Conservation (phyloP, 2,797 vertebrate genomes). For the Apogon talboti region DNA sequence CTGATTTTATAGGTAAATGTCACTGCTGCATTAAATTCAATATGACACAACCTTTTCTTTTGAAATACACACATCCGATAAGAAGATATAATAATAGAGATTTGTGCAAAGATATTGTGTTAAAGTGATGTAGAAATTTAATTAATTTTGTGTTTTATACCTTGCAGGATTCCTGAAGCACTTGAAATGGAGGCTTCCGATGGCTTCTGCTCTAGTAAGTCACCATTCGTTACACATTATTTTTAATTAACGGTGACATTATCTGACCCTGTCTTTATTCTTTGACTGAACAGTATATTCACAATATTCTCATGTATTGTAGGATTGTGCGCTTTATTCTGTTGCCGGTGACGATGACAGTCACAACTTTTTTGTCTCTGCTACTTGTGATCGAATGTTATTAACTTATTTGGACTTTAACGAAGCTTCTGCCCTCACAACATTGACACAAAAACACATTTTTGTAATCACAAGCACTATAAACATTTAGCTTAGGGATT, state of each 20-base stretch:
- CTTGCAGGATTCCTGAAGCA: slow-evolving; percentile 89
- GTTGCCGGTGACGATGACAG: background rate
- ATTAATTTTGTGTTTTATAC: slow-evolving; percentile 31
- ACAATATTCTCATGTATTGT: too few species aligned
- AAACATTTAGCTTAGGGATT: slow-evolving; percentile 70
- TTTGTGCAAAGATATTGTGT: background rate
- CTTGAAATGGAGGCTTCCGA: slow-evolving; percentile 81
- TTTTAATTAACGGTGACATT: background rate
- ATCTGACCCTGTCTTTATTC: too few species aligned
- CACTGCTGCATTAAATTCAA: background rate
- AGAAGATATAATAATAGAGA: background rate
- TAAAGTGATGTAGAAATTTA: background rate
- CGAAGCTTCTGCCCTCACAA: slow-evolving; percentile 1
- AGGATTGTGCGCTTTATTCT: background rate
- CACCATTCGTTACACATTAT: slow-evolving; percentile 5
- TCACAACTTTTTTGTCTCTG: background rate
- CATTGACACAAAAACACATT: slow-evolving; percentile 16
- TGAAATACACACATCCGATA: background rate
- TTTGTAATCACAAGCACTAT: slow-evolving; percentile 48
- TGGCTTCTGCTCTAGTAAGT: slow-evolving; percentile 84
- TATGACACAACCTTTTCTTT: background rate
- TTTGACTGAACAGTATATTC: too few species aligned
- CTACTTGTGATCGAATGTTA: background rate
- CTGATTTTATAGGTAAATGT: background rate
- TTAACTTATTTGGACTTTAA: slow-evolving; percentile 6